Base-by-base conservation (phyloP, 1,140 invertebrate species). In the Oncopodura yosiiana region DNA sequence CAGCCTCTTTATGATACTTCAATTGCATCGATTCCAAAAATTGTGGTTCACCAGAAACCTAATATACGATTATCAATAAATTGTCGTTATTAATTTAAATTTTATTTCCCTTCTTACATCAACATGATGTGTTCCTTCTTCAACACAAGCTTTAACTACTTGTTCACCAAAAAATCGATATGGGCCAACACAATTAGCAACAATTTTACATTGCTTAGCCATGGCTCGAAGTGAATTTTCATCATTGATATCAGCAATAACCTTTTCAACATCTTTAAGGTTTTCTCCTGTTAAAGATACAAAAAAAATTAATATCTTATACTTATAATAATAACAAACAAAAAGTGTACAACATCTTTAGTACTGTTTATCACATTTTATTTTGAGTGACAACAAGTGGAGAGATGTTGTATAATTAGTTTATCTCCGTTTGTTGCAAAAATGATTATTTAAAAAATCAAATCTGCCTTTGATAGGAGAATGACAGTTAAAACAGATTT, bases 81-180 rank as follows among this genome's bases (percentile, higher is more conserved):
- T n/a, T n/a, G n/a, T n/a, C n/a, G n/a, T n/a, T n/a, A n/a, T n/a
- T n/a, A n/a, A n/a, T 26, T 48, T 49, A 59, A 37, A 24, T 37
- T 21, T 27, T 4, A 11, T 23, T 1, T 96, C 92, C 12, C 87
- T 91, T 69, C 81, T 86, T 16, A 97, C 81, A 73, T 98, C 94
- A 5, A 97, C 78, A 69, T 94, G 83, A 74, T 92, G 81, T 0
- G 90, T 82, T 56, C 77, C 78, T 43, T 78, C 77, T 46, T 81
- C 80, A 38, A 98, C 78, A 62, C 91, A 94, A 3, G 90, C 86
- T 66, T 84, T 83, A 0, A 96, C 82, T n/a, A 97, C 85, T n/a
- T 80, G 73, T 67, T 95, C 89, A 8, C 94, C 94, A 72, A 81
- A 88, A 66, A 90, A 83, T 39, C 82, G 75, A 70, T 90, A 96